Base-by-base conservation (phyloP, 2,888 invertebrate species). In the Melangyna quadrimaculata region DNA sequence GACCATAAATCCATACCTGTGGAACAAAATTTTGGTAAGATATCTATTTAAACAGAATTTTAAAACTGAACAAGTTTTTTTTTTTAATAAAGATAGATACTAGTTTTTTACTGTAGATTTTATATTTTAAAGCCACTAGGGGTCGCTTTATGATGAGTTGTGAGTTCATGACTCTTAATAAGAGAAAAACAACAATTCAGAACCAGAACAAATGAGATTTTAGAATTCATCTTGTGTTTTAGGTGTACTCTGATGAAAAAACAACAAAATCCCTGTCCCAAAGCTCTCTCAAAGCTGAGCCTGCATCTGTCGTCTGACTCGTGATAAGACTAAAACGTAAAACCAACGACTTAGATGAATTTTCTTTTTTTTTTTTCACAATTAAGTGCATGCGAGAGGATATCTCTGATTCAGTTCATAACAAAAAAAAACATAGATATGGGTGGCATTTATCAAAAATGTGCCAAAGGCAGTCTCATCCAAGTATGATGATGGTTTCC, bases 241-340 rank as follows among this genome's bases (percentile, higher is more conserved):
- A n/a, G n/a, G n/a, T n/a, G n/a, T 69, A 12, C 29, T 17, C 53
- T 73, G 73, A 83, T 83, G 83, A 78, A 83, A 78, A 73, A 65
- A 83, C 78, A 83, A 78, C 78, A 83, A n/a, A n/a, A 78, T 74
- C 70, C 37, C 37, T 65, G 6, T 37, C 27, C 9, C 45, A 67
- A 37, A n/a, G n/a, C n/a, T n/a, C 81, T 27, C 27, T 14, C 35
- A 37, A 19, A 55, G 29, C 17, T 29, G 0, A 29, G 29, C 22
- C 65, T 83, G 82, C 69, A 83, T 78, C 78, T 78, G 78, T 78
- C 83, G 43, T 45, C n/a, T 57, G 82, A 75, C 57, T 57, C 3
- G 63, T 65, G 83, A 81, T 74, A 70, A 35, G 63, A 55, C 43
- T 59, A 37, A 61, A 61, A 61, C 5, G 29, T 59, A 37, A 61